A percentile compares a stretch with the other conserved stretches of the same genome.
These are phyloP conservation scores for Apostichopus californicus DNA, from an alignment of 35 echinoderm and acorn worm species.

Conservation along the genomic window DNA sequence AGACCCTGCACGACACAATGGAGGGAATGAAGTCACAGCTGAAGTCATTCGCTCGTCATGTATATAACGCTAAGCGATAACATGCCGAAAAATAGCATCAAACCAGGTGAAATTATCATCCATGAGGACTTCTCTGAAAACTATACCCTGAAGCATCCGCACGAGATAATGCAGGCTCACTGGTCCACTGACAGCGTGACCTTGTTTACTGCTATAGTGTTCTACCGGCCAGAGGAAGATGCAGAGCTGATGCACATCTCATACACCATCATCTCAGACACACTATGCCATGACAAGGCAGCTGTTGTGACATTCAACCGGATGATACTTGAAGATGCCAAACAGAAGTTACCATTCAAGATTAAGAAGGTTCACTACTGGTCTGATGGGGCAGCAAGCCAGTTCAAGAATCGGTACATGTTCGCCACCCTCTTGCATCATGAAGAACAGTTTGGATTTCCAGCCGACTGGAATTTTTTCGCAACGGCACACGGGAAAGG, in stretches of 20 bases:
- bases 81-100: background rate
- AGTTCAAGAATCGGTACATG: conserved; percentile 32
- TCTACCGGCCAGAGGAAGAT: background rate
- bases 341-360: background rate
- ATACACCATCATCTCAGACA: conserved; percentile 35
- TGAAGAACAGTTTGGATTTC: background rate
- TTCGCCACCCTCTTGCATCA: no score
- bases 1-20: background rate
- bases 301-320: conserved; percentile 34
- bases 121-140: conserved; percentile 49
- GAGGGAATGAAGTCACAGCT: background rate
- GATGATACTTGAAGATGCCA: conserved; percentile 12
- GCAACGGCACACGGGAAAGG: conserved; percentile 63
- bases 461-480: conserved; percentile 51
- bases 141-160: conserved; percentile 19
- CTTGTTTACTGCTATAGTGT: background rate
- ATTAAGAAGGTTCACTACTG: background rate
- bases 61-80: background rate
- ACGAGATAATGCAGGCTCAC: conserved; percentile 48
- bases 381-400: conserved; percentile 38
- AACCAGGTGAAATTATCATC: conserved; percentile 26
- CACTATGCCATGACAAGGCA: conserved; percentile 42
- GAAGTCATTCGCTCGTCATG: background rate
- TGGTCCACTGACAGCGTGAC: conserved; percentile 33
- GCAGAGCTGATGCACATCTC: background rate